Percentiles rank a stretch among this genome's conserved stretches.
Evolutionary conservation across 2,888 invertebrate genomes (phyloP).

Genomic region (Loripinus fragilis): DNA sequence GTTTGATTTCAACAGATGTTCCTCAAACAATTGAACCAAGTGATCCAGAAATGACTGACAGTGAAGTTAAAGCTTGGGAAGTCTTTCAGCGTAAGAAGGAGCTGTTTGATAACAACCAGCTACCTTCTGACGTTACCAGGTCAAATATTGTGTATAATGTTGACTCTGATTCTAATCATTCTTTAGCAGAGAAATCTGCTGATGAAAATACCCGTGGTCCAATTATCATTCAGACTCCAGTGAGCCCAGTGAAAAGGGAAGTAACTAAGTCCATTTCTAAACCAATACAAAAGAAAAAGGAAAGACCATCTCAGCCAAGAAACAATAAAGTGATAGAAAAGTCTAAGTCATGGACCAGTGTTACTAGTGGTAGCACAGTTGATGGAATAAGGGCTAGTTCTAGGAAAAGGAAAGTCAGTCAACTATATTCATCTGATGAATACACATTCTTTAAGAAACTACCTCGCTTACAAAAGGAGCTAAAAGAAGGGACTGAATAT

Average conservation of each 20-base stretch:
- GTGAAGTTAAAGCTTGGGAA: slow-evolving; percentile 71
- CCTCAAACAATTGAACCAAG: slow-evolving; percentile 72
- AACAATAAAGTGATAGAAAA: neutral
- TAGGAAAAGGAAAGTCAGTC: slow-evolving; percentile 79
- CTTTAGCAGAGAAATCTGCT: slow-evolving; percentile 13
- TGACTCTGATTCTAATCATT: slow-evolving; percentile 33
- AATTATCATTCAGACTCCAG: slow-evolving; percentile 53
- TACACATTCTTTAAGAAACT: slow-evolving; percentile 72
- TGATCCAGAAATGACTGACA: slow-evolving; percentile 65
- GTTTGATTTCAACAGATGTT: slow-evolving; percentile 66
- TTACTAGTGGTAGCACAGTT: no score
- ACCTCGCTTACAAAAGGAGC: slow-evolving; percentile 38
- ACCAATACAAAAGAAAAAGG: neutral
- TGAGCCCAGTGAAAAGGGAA: slow-evolving; percentile 30
- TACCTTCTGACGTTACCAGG: slow-evolving; percentile 41
- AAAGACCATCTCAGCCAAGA: neutral
- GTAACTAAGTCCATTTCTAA: neutral
- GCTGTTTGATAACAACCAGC: slow-evolving; percentile 57
- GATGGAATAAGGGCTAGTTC: slow-evolving; percentile 73
- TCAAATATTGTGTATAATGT: slow-evolving; percentile 40
- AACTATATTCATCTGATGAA: slow-evolving; percentile 80
- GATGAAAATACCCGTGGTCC: slow-evolving; percentile 39
- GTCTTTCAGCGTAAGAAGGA: slow-evolving; percentile 74
- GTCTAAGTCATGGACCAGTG: neutral
- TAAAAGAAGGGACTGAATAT: neutral